Base-by-base conservation (phyloP, 2,888 invertebrate species). In the Uropetala carovei region DNA sequence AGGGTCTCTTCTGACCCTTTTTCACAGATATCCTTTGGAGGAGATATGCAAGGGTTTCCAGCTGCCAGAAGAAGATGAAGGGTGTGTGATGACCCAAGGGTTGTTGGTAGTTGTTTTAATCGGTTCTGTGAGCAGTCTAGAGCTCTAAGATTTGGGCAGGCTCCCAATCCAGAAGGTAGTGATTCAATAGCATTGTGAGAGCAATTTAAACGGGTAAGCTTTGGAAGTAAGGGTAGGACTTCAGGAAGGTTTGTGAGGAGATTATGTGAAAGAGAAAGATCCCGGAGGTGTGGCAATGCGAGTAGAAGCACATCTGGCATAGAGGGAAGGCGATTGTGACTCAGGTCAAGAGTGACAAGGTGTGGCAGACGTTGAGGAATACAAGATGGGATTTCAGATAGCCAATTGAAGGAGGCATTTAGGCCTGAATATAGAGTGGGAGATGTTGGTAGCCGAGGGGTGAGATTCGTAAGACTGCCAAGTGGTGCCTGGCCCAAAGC, bases 41-140 rank as follows among this genome's bases (percentile, higher is more conserved):
- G 89, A 68, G 89, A 89, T 30, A 64, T 60, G 81, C 81, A 92
- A 58, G 92, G 92, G 58, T 92, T 92, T 43, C 92, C 92, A 18
- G 81, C 68, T 5, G 92, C 92, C 18, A 92, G 92, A 16, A 92
- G 81, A 43, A 92, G 81, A 43, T 81, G 58, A 30, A 92, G 81
- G 59, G 43, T 59, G 27, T 92, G 92, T 57, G 83, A 59, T 27
- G 60, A 59, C 57, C 92, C 92, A 10, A 92, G 92, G 22, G 81
- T 27, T 16, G 81, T 58, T 10, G 92, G 92, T 81, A 92, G 83
- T 56, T 92, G 82, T 75, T 81, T 92, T 22, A 92, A 18, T 43
- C 59, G 75, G 81, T 92, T 92, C 30, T 81, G 58, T 56, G 92
- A 92, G 81, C 81, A 81, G 83, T 92, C 60, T 56, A 92, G 58